Percentiles rank a stretch among this genome's conserved stretches.
Evolutionary conservation across 2,113 vertebrate species (phyloP).

Genomic region (Myotis brandtii): DNA sequence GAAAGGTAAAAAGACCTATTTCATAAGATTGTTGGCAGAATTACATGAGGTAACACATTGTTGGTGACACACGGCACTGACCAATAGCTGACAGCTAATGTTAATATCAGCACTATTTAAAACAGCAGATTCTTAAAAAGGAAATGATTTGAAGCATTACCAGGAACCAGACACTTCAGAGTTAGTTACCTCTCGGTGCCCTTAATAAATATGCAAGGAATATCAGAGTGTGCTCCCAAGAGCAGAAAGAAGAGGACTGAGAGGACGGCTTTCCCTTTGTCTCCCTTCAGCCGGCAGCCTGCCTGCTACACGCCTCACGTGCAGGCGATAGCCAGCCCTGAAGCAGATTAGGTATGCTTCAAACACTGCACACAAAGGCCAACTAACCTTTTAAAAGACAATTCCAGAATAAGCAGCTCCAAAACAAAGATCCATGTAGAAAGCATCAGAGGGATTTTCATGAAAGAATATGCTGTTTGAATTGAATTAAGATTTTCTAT

Average conservation of each 20-base stretch:
- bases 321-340: background rate
- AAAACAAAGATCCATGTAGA: constrained; percentile 57
- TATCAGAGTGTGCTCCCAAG: background rate
- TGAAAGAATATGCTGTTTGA: constrained; percentile 23
- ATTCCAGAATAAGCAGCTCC: constrained; percentile 44
- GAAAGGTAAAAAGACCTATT: background rate
- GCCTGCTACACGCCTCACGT: background rate
- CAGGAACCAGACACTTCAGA: background rate
- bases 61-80: no score
- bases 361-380: background rate
- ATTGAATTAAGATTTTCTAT: background rate
- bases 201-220: background rate
- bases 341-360: background rate
- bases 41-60: background rate
- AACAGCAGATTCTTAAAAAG: background rate
- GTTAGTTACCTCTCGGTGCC: background rate
- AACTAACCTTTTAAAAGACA: background rate
- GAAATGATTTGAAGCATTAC: background rate
- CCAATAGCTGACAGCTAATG: background rate
- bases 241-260: background rate
- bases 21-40: background rate
- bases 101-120: background rate
- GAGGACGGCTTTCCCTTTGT: background rate
- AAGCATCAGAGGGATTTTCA: constrained; percentile 52
- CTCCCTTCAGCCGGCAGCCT: background rate